Conservation (phyloP, 2,113 vertebrate genomes). For the Ictidomys tridecemlineatus region DNA sequence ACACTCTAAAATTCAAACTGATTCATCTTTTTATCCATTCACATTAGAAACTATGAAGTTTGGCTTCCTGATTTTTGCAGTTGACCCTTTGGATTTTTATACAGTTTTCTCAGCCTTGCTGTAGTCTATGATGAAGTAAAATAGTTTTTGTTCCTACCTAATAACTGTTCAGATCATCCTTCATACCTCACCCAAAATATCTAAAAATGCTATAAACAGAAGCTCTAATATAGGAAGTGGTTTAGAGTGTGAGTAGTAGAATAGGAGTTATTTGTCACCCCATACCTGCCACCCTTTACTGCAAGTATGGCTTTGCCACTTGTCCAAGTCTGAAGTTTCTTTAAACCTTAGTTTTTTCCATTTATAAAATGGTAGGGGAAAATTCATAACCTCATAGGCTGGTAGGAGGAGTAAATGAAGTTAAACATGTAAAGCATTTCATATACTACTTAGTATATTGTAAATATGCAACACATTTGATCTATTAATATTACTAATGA, state of each 20-base stretch:
- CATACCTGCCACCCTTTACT: background rate
- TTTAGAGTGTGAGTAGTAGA: background rate
- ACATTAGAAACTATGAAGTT: background rate
- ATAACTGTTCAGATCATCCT: background rate
- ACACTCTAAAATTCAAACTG: background rate
- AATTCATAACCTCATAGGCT: background rate
- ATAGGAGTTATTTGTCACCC: background rate
- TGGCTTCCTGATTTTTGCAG: background rate
- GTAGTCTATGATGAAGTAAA: background rate
- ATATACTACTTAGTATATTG: background rate
- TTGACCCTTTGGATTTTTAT: background rate
- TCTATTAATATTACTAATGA: slow-evolving; percentile 24
- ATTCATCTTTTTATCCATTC: background rate
- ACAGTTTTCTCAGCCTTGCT: slow-evolving; percentile 5
- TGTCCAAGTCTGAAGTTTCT: background rate
- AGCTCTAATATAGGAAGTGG: background rate
- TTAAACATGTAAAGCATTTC: slow-evolving; percentile 20
- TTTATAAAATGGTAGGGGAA: background rate
- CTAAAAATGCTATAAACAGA: background rate
- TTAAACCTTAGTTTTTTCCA: background rate
- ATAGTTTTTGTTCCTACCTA: background rate
- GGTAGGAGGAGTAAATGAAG: background rate
- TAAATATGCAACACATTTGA: background rate
- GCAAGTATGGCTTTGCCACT: background rate
- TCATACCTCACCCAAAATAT: background rate